Evolutionary conservation across 2,113 vertebrate species (phyloP), one percentile per base, ranked within the genome.

Genomic region (Desmodus rotundus): DNA sequence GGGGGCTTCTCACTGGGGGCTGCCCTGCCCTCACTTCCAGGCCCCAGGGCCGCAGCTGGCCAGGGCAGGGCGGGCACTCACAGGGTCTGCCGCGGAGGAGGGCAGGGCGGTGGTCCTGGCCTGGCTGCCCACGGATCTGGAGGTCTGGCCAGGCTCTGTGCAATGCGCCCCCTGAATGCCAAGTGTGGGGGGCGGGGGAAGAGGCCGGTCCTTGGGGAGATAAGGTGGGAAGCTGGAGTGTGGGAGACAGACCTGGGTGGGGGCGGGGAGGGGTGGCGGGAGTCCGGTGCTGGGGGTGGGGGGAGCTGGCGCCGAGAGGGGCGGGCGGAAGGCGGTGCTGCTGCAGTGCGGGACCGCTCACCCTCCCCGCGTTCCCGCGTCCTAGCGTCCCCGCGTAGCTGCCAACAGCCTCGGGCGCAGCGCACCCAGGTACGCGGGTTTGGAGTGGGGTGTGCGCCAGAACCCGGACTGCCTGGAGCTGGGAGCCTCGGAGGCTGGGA

Each of bases 281-380:
- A 45, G 80, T 36, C 70, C 56, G 50, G 36, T 6, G 61, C 28
- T 20, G 86, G 73, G 92, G 47, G 93, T 54, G 67, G 61, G 17
- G 74, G 91, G 54, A 26, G 63, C 88, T 61, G 70, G 84, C n/a
- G 89, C 70, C 5, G 68, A 5, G 70, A 33, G 28, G 92, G 96
- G 92, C 91, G 95, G 54, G 82, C 78, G 52, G 85, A 92, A 47
- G 88, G 93, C 96, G 93, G 85, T 17, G 93, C 96, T 65, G 93
- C 96, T 86, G 93, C 95, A 94, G 95, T 95, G 95, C 89, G 95
- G 95, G 83, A 87, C 89, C 95, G 33, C 67, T 36, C 31, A 14
- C 38, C 24, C 54, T 67, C 67, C 24, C 80, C n/a, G 92, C 65
- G 54, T 74, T 38, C 70, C 70, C 3, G n/a, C 41, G 41, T 45